A percentile compares a stretch with the other conserved stretches of the same genome.
Conservation (phyloP, 1,140 invertebrate species). For the Zaprionus inermis region DNA sequence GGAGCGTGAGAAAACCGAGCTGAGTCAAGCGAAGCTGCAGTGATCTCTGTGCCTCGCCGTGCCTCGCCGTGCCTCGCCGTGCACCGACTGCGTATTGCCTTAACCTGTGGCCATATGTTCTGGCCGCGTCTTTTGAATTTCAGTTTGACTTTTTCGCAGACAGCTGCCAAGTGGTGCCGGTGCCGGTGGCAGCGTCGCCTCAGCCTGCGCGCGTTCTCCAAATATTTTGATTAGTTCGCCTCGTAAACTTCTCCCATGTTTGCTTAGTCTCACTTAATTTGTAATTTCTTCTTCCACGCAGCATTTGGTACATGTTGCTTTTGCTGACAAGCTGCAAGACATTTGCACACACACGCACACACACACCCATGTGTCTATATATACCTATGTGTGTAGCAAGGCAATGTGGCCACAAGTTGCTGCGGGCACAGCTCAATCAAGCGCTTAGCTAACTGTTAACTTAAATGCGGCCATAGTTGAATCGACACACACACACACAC, state of each 20-base stretch:
- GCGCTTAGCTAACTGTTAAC: slow-evolving; percentile 62
- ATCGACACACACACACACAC: slow-evolving; percentile 26
- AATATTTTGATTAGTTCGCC: slow-evolving; percentile 74
- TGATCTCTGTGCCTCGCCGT: neutral
- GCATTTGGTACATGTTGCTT: slow-evolving; percentile 72
- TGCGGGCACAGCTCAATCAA: slow-evolving; percentile 68
- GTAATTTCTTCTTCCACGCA: slow-evolving; percentile 53
- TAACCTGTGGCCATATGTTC: slow-evolving; percentile 57
- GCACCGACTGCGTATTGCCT: slow-evolving; percentile 24
- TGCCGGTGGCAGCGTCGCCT: neutral
- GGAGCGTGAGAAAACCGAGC: slow-evolving; percentile 53
- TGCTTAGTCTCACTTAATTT: slow-evolving; percentile 63
- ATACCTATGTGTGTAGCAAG: slow-evolving; percentile 10
- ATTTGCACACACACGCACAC: slow-evolving; percentile 14
- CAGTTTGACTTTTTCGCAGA: neutral
- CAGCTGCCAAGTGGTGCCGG: slow-evolving; percentile 45
- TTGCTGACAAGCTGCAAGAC: slow-evolving; percentile 58
- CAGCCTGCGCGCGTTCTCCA: slow-evolving; percentile 43
- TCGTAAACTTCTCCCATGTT: slow-evolving; percentile 64
- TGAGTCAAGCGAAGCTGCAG: neutral
- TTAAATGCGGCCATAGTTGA: slow-evolving; percentile 37
- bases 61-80: too few relatives aligned
- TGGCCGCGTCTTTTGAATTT: slow-evolving; percentile 43
- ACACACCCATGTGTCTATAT: slow-evolving; percentile 1
- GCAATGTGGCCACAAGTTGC: slow-evolving; percentile 62